Evolutionary conservation across 2,797 vertebrate species (phyloP), one percentile per base, ranked within the genome.

Genomic region (Poliocrania exsul): DNA sequence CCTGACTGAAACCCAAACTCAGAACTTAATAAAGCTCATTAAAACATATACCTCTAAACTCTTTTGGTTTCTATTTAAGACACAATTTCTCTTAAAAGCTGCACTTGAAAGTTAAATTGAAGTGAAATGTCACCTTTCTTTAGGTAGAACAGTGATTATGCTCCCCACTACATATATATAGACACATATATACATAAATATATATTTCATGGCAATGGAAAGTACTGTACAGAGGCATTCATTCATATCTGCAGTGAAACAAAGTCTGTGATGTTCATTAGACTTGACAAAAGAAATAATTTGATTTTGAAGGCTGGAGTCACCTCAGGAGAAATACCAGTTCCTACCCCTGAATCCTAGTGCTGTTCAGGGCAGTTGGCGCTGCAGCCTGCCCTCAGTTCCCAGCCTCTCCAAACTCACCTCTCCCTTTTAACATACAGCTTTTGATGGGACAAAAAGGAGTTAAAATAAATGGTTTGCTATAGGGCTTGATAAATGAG

Each of bases 71-170:
- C 69, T 50, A 21, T 95, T 86, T 82, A 90, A 96, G 94, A 94
- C 46, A 90, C 0, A 0, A 6, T 80, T 90, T 75, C 60, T 85
- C 56, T 79, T 73, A 86, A 90, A 92, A 96, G 86, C 75, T 93
- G 92, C 66, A 50, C 61, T 86, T 85, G 60, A 91, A 95, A 96
- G 75, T 88, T 77, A 81, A 61, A 54, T 3, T 79, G 78, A 91
- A 95, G 60, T 90, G 88, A 93, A 96, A 97, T 74, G 92, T 90
- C 72, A 88, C 66, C 66, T 87, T 90, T 79, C 75, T 90, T 95
- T 81, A 82, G 74, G 74, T 6, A 86, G 78, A 79, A 81, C 71
- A 83, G 72, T 92, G 87, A 95, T 93, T 88, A 91, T 4, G 10
- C 31, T 88, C 73, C 75, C 78, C 82, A 81, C 86, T 92, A 90